Percentiles rank a stretch among this genome's conserved stretches.
Evolutionary conservation across 2,797 vertebrate genomes (phyloP).

Genomic region (Macropus fuliginosus): DNA sequence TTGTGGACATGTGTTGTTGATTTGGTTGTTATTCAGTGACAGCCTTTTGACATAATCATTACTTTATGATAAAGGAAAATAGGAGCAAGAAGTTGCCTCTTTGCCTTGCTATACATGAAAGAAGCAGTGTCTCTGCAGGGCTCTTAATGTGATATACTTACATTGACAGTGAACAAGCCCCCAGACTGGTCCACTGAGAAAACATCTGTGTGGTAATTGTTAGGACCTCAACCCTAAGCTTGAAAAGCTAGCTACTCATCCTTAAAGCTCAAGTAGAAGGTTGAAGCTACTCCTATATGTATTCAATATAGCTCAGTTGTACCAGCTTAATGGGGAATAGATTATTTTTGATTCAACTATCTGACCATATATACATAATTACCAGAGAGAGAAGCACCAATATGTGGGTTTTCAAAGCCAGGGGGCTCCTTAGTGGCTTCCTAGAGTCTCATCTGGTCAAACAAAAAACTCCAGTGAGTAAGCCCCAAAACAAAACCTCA

Average conservation of each 20-base stretch:
- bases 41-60: slow-evolving; percentile 46
- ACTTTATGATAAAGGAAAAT: slow-evolving; percentile 46
- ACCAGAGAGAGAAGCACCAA: too few relatives aligned
- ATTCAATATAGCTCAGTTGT: not conserved
- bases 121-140: not conserved
- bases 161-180: slow-evolving; percentile 22
- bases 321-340: not conserved
- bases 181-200: slow-evolving; percentile 22
- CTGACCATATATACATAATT: too few relatives aligned
- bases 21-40: slow-evolving; percentile 60
- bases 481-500: too few relatives aligned
- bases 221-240: slow-evolving; percentile 9
- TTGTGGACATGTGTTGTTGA: slow-evolving; percentile 51
- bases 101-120: slow-evolving; percentile 33
- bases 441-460: too few relatives aligned
- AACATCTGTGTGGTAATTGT: slow-evolving; percentile 48
- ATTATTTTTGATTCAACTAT: not conserved
- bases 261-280: not conserved
- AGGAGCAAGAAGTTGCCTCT: slow-evolving; percentile 53
- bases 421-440: too few relatives aligned
- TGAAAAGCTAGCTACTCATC: not conserved
- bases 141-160: slow-evolving; percentile 34
- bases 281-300: not conserved
- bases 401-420: too few relatives aligned
- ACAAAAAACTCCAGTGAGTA: too few relatives aligned